Evolutionary conservation across 1,140 invertebrate species (phyloP).

Genomic region (Plectrocnemia conspersa): DNA sequence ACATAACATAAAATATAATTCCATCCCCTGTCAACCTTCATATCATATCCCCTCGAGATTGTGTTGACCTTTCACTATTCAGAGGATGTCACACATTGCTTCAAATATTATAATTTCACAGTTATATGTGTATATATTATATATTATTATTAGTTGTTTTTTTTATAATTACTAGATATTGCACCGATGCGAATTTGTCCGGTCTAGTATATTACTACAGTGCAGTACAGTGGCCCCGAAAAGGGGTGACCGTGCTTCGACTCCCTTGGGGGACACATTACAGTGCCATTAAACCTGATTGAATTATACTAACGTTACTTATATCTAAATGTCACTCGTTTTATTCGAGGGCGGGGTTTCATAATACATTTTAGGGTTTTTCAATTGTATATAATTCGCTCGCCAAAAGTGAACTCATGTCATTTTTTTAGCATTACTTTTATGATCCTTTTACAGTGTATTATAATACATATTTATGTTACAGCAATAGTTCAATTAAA

Average conservation of each 20-base stretch:
- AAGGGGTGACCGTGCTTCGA: constrained; percentile 27
- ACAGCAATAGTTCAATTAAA: too few species aligned
- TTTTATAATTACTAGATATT: not conserved
- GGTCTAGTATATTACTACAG: not conserved
- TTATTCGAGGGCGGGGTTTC: constrained; percentile 1
- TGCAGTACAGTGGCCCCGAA: constrained; percentile 3
- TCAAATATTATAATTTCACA: too few species aligned
- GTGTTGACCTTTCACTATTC: constrained; percentile 11
- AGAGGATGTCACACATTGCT: constrained; percentile 3
- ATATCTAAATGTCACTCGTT: constrained; percentile 24
- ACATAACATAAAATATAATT: too few species aligned
- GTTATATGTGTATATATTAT: too few species aligned
- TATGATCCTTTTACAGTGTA: too few species aligned
- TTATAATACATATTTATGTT: too few species aligned
- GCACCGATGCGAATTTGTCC: constrained; percentile 12
- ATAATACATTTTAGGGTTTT: not conserved
- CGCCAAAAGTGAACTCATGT: too few species aligned
- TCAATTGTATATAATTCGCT: not conserved
- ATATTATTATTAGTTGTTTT: too few species aligned
- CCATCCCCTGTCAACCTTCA: constrained; percentile 2
- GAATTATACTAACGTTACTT: constrained; percentile 32
- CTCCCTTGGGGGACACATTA: constrained; percentile 29
- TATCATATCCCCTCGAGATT: constrained; percentile 1
- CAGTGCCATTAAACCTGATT: constrained; percentile 29
- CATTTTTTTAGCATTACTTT: too few species aligned